Conservation (phyloP, 1,140 invertebrate genomes). For the Drosophila yakuba region DNA sequence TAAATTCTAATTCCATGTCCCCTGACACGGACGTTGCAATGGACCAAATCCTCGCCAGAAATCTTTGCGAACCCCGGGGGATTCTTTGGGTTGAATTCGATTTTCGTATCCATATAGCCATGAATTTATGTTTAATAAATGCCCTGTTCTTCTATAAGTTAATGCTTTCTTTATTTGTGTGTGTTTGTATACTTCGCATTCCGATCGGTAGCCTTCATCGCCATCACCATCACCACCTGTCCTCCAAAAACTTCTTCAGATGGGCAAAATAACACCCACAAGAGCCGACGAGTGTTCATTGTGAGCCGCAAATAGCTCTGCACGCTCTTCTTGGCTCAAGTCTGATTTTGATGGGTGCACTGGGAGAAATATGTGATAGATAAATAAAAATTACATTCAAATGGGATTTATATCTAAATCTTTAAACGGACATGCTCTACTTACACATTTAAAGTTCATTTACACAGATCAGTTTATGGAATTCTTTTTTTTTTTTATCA, state of each 20-base stretch:
- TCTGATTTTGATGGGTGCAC: constrained; percentile 39
- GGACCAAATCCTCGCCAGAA: background rate
- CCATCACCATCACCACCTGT: constrained; percentile 2
- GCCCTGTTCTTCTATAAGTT: constrained; percentile 13
- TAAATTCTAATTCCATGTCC: background rate
- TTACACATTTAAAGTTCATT: no score
- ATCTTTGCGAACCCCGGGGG: constrained; percentile 3
- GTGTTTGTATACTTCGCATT: constrained; percentile 62
- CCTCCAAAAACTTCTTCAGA: background rate
- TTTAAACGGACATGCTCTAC: no score
- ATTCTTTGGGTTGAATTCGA: constrained; percentile 56
- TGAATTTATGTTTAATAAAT: constrained; percentile 79
- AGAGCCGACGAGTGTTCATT: constrained; percentile 36
- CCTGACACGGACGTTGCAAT: background rate
- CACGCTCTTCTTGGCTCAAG: constrained; percentile 29
- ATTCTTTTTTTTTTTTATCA: no score
- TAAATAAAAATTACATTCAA: no score
- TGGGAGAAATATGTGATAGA: background rate
- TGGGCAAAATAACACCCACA: constrained; percentile 35
- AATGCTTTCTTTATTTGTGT: constrained; percentile 13
- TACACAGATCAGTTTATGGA: no score
- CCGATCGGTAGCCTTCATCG: constrained; percentile 48
- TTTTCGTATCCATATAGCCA: constrained; percentile 53
- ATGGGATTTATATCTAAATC: no score
- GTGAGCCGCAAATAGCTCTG: constrained; percentile 35